Base-by-base conservation (phyloP, 2,113 vertebrate species). In the Corythaixoides concolor region DNA sequence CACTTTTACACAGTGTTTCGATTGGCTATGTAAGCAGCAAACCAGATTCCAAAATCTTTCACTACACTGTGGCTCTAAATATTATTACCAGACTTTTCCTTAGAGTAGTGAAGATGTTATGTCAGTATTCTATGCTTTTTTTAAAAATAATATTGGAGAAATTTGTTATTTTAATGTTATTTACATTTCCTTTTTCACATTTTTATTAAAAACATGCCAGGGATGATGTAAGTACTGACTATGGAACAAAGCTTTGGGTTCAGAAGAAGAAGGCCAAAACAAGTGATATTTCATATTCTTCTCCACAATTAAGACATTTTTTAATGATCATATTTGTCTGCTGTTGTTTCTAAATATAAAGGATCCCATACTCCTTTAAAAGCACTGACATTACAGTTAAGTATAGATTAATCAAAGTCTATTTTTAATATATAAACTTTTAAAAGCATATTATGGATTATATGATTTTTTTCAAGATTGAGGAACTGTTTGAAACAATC, bases 181-280 rank as follows among this genome's bases (percentile, higher is more conserved):
- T 84, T 50, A 49, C 8, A 10, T 80, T 68, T 85, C 5, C 8
- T 56, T 41, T 81, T 23, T 32, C 22, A 67, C 11, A 23, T 22
- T 41, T 91, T 60, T 27, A 53, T 60, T 27, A 59, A 32, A 50
- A 78, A 26, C 6, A 3, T 67, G 24, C 2, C 17, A 52, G 20
- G 5, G 11, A 41, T 81, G 10, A 45, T 41, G 3, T 35, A 56
- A 39, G 11, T 52, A 47, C 24, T 53, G 53, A 33, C 10, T 12
- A 56, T 0, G 0, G 21, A 69, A 62, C 49, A 64, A 78, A 78
- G 21, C 3, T 41, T 75, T 0, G 1, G 3, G 1, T 60, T 91
- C 33, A 53, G 39, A 82, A 4, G 30, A 35, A 59, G 60, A 62
- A 68, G 6, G 16, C 10, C 10, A 64, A 81, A 87, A 52, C 7